Evolutionary conservation across 2,888 invertebrate genomes (phyloP).

Genomic region (Leucania comma): DNA sequence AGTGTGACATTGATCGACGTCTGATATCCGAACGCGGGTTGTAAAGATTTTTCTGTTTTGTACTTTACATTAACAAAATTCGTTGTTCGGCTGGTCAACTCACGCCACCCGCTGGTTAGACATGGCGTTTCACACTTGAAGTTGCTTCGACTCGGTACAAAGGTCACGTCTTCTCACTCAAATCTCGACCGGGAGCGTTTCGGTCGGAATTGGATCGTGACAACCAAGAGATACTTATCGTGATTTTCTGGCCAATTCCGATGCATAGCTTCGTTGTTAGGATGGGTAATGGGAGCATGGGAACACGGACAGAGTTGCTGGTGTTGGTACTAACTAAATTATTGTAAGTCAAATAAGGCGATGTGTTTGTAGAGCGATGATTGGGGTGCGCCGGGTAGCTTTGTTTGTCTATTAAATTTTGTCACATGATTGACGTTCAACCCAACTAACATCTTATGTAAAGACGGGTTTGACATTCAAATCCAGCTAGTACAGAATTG

Average conservation of each 20-base stretch:
- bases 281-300: conserved; percentile 88
- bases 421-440: conserved; percentile 74
- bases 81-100: conserved; percentile 77
- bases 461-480: conserved; percentile 52
- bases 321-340: conserved; percentile 83
- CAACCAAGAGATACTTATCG: conserved; percentile 89
- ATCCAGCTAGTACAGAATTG: conserved; percentile 30
- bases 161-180: conserved; percentile 90
- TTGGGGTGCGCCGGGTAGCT: conserved; percentile 75
- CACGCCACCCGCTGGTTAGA: conserved; percentile 86
- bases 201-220: conserved; percentile 89
- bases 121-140: conserved; percentile 88
- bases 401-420: conserved; percentile 79
- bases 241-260: conserved; percentile 89
- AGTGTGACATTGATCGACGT: conserved; percentile 88
- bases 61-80: conserved; percentile 74
- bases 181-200: conserved; percentile 87
- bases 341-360: conserved; percentile 86
- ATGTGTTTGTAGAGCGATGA: conserved; percentile 80
- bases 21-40: conserved; percentile 80
- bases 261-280: conserved; percentile 84
- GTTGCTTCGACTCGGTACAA: conserved; percentile 79
- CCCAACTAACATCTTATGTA: conserved; percentile 58
- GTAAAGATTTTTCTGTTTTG: conserved; percentile 78
- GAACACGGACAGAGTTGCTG: conserved; percentile 80